Base-by-base conservation (phyloP, 1,140 invertebrate species). In the Pseudomyrmex cubaensis region DNA sequence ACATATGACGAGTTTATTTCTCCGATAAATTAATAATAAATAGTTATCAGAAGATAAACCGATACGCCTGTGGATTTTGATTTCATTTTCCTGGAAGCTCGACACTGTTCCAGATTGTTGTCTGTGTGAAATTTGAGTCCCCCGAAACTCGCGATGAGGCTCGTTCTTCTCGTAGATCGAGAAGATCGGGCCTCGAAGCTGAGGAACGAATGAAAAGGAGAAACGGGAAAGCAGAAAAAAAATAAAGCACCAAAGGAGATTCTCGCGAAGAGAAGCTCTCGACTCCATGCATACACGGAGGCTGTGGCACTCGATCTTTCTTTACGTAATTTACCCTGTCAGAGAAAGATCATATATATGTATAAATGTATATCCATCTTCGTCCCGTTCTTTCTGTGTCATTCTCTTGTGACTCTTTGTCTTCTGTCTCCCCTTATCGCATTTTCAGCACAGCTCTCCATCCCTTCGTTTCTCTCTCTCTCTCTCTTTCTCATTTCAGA, bases 191-290 rank as follows among this genome's bases (percentile, higher is more conserved):
- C 20, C 64, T 76, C 74, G 44, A 54, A 76, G 48, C 61, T 20
- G 52, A 44, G 54, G 54, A 85, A 85, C 83, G 59, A 87, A 87
- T 3, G 73, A 25, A 69, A 84, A 84, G 57, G 75, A 80, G 86
- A 84, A 84, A 87, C 74, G 86, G 85, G 72, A 66, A 17, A 50
- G 69, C 35, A 35, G 0, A 7, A 5, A 7, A 35, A 7, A 35
- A 35, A 35, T 0, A 35, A 35, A 74, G 22, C 7, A 54, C n/a
- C 25, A 73, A 48, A 54, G 54, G 67, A 75, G 69, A 80, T 70
- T 87, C 63, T 84, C 66, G 56, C 85, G 54, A 13, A 35, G 78
- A 72, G 57, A 50, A 64, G 50, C 72, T 63, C 70, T 63, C 70
- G 70, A 82, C 84, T 61, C 61, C 69, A 50, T 50, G 66, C 25